Evolutionary conservation across 2,888 invertebrate species (phyloP).

Genomic region (Salpingus planirostris): DNA sequence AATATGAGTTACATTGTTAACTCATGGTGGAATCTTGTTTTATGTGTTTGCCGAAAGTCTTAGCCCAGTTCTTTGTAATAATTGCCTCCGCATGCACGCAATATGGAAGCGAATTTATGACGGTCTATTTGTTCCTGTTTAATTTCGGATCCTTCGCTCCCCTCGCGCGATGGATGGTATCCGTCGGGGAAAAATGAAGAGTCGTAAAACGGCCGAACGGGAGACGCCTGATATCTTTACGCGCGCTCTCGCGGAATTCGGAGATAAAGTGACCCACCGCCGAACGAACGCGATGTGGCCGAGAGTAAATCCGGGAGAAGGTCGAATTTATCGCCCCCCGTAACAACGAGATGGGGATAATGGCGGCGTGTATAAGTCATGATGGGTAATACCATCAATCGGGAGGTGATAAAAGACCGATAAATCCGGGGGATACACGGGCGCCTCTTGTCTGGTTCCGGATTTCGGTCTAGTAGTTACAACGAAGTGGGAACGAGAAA

Average conservation of each 20-base stretch:
- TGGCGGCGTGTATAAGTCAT: not conserved
- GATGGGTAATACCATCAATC: not conserved
- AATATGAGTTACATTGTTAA: conserved; percentile 26
- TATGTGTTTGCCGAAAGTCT: conserved; percentile 19
- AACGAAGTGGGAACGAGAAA: too few relatives aligned
- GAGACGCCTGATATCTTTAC: not conserved
- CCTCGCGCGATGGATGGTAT: too few relatives aligned
- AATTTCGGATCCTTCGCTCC: conserved; percentile 1
- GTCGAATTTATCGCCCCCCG: not conserved
- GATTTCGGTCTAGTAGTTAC: too few relatives aligned
- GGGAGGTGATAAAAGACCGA: too few relatives aligned
- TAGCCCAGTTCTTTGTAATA: conserved; percentile 16
- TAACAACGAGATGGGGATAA: not conserved
- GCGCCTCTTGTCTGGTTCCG: too few relatives aligned
- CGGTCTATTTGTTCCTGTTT: conserved; percentile 10
- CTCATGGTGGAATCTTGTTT: conserved; percentile 15
- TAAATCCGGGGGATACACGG: too few relatives aligned
- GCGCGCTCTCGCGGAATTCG: not conserved
- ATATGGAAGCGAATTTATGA: conserved; percentile 8
- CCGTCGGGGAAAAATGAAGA: too few relatives aligned
- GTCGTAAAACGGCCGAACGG: not conserved
- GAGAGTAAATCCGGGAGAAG: not conserved
- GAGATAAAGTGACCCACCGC: not conserved
- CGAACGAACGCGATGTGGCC: not conserved
- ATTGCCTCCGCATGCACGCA: too few relatives aligned